Percentiles rank a stretch among this genome's conserved stretches.
Evolutionary conservation across 2,888 invertebrate genomes (phyloP).

Genomic region (Cyclophora punctaria): DNA sequence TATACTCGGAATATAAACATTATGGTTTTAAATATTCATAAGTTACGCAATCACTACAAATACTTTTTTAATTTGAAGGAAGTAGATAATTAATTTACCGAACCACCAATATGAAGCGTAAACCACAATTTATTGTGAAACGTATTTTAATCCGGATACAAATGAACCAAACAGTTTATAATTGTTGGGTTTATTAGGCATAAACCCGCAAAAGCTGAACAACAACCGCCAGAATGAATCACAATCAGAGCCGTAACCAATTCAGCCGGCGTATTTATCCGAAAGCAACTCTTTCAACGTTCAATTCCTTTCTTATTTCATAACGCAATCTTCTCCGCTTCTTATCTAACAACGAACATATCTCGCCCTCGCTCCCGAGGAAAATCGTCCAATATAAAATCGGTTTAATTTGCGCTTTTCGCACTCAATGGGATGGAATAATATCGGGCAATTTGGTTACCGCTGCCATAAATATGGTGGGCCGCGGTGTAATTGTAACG

Average conservation of each 20-base stretch:
- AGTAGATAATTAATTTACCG: no score
- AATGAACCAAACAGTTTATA: no score
- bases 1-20: no score
- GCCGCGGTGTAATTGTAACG: slow-evolving; percentile 73
- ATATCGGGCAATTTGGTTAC: slow-evolving; percentile 76
- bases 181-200: slow-evolving; percentile 7
- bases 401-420: slow-evolving; percentile 76
- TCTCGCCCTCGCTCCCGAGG: slow-evolving; percentile 68
- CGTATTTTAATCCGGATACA: no score
- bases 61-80: no score
- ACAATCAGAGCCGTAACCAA: slow-evolving; percentile 44
- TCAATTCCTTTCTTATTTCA: slow-evolving; percentile 73
- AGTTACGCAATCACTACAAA: no score
- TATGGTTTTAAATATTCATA: no score
- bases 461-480: slow-evolving; percentile 73
- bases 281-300: slow-evolving; percentile 64
- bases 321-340: slow-evolving; percentile 70
- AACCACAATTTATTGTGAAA: no score
- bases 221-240: slow-evolving; percentile 35
- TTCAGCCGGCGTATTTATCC: slow-evolving; percentile 49
- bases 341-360: slow-evolving; percentile 72
- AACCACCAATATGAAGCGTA: no score
- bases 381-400: slow-evolving; percentile 76
- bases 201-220: slow-evolving; percentile 22
- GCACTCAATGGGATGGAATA: slow-evolving; percentile 76